Percentiles rank a stretch among this genome's conserved stretches.
Evolutionary conservation across 2,113 vertebrate genomes (phyloP).

Genomic region (Amphiprion percula): DNA sequence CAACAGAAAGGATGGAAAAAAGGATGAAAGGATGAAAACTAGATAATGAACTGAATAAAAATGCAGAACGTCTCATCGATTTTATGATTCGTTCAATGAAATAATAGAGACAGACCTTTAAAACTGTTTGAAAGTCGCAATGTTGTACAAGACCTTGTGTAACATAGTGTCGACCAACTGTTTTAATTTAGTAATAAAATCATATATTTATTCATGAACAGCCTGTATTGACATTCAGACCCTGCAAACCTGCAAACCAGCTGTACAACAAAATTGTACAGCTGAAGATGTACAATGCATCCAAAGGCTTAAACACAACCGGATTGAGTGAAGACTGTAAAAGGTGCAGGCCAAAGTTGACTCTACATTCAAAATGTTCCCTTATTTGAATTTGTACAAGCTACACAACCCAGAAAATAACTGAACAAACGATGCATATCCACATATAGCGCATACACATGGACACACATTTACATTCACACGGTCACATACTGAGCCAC

Average conservation of each 20-base stretch:
- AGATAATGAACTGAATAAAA: slow-evolving; percentile 14
- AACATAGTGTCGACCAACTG: too few relatives aligned
- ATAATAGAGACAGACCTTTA: too few relatives aligned
- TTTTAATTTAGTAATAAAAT: too few relatives aligned
- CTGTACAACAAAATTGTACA: too few relatives aligned
- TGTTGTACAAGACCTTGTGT: too few relatives aligned
- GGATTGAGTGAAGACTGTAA: background rate
- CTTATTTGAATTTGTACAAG: background rate
- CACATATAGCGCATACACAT: background rate
- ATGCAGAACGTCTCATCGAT: background rate
- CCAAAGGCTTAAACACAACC: background rate
- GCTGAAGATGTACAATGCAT: background rate
- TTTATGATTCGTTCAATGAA: too few relatives aligned
- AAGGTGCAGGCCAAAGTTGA: slow-evolving; percentile 1
- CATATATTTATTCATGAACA: too few relatives aligned
- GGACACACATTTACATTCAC: background rate
- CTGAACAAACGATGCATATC: background rate
- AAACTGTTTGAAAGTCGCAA: background rate
- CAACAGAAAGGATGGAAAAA: background rate
- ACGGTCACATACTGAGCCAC: background rate
- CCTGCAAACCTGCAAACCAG: background rate
- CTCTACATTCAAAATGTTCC: background rate
- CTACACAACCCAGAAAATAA: background rate
- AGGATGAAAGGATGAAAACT: background rate
- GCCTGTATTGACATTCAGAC: too few relatives aligned